These are phyloP conservation scores for Hydrolagus colliei DNA, from an alignment of 2,797 vertebrate genomes.

Conservation along the genomic window DNA sequence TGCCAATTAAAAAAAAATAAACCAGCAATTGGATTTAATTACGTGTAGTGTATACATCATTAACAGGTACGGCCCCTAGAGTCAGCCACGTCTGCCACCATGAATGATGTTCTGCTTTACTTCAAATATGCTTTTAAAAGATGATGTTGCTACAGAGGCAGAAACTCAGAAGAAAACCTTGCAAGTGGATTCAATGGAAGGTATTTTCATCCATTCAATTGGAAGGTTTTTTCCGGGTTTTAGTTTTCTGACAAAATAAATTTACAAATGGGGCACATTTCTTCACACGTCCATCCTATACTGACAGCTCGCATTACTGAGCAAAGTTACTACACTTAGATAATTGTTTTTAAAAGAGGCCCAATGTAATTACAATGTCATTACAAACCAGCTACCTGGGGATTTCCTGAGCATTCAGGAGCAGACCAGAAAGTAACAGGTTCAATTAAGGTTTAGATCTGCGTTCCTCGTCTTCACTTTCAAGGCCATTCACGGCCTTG, in stretches of 20 bases:
- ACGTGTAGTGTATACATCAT: neutral
- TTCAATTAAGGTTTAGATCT: too few relatives aligned
- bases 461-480: too few relatives aligned
- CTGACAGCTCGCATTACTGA: neutral
- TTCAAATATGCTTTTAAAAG: constrained; percentile 26
- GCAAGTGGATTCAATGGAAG: neutral
- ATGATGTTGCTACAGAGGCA: constrained; percentile 12
- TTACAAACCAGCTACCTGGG: too few relatives aligned
- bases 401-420: too few relatives aligned
- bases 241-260: neutral
- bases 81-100: neutral
- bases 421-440: too few relatives aligned
- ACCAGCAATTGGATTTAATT: neutral
- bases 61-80: constrained; percentile 17
- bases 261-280: neutral
- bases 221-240: neutral
- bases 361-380: too few relatives aligned
- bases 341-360: too few relatives aligned
- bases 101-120: constrained; percentile 28
- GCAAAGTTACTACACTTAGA: too few relatives aligned
- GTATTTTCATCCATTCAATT: neutral
- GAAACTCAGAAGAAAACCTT: neutral
- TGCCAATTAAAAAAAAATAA: neutral
- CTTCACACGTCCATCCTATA: constrained; percentile 20
- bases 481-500: too few relatives aligned